Evolutionary conservation across 2,797 vertebrate genomes (phyloP).

Genomic region (Intellagama lesueurii): DNA sequence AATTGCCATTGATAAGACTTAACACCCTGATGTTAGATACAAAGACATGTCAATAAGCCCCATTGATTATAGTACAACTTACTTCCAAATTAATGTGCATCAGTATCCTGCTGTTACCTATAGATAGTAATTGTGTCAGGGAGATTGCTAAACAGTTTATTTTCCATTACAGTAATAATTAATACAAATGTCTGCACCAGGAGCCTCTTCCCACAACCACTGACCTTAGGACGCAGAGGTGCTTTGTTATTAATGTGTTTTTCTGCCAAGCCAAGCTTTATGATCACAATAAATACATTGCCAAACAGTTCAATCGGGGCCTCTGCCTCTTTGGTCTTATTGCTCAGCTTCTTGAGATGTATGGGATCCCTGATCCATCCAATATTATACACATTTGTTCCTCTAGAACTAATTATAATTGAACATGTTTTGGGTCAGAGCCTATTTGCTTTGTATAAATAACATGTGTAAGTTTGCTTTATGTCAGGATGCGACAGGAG

Average conservation of each 20-base stretch:
- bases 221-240: conserved; percentile 27
- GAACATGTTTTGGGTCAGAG: not conserved
- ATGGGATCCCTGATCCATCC: not conserved
- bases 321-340: conserved; percentile 17
- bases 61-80: not conserved
- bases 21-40: not conserved
- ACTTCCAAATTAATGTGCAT: not conserved
- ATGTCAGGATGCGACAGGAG: conserved; percentile 36
- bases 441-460: not conserved
- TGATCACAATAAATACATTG: conserved; percentile 55
- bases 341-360: conserved; percentile 49
- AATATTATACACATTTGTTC: not conserved
- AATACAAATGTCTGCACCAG: conserved; percentile 50
- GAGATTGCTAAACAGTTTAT: conserved; percentile 57
- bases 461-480: not conserved
- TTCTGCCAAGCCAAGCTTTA: conserved; percentile 54
- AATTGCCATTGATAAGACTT: not conserved
- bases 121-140: conserved; percentile 45
- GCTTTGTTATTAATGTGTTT: conserved; percentile 25
- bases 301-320: conserved; percentile 24
- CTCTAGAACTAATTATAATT: conserved; percentile 11
- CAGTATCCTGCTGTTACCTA: conserved; percentile 13
- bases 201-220: conserved; percentile 53
- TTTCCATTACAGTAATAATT: conserved; percentile 56
- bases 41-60: not conserved